Conservation (phyloP, 1,140 invertebrate genomes). For the Chelonus insularis region DNA sequence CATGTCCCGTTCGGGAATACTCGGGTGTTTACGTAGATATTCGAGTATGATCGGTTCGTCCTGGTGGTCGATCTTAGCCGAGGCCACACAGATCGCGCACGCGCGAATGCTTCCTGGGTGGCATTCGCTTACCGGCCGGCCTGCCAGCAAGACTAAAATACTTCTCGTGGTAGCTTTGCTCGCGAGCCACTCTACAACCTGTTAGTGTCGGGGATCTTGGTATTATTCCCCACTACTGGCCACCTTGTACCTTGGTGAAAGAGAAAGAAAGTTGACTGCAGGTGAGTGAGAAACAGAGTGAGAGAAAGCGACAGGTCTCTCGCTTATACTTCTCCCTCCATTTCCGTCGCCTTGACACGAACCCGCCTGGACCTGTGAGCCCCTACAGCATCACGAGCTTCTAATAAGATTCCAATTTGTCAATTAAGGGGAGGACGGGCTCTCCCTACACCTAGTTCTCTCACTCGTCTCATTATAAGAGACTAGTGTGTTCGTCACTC, state of each 20-base stretch:
- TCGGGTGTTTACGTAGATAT: conserved; percentile 36
- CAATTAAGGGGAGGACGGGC: conserved; percentile 63
- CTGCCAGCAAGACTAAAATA: conserved; percentile 32
- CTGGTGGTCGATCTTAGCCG: conserved; percentile 44
- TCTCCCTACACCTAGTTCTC: conserved; percentile 32
- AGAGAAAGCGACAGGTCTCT: background rate
- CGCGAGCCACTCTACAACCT: conserved; percentile 50
- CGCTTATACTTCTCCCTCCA: conserved; percentile 7
- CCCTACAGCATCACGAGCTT: conserved; percentile 44
- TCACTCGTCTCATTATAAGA: conserved; percentile 11
- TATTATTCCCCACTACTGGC: conserved; percentile 48
- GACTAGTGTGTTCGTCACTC: conserved; percentile 4
- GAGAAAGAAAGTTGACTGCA: background rate
- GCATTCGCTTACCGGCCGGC: conserved; percentile 56
- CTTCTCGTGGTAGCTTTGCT: conserved; percentile 22
- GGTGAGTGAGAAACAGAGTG: conserved; percentile 11
- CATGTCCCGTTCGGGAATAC: conserved; percentile 48
- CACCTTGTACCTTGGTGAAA: background rate
- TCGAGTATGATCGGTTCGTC: conserved; percentile 45
- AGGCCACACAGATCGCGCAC: conserved; percentile 60
- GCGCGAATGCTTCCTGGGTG: conserved; percentile 60
- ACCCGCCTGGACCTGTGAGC: conserved; percentile 6
- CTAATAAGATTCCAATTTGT: conserved; percentile 73
- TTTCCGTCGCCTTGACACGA: conserved; percentile 30
- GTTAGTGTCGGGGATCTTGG: conserved; percentile 56